phyloP scores from a whole-genome alignment of 2,888 invertebrate species.

The Spilarctia lutea region DNA sequence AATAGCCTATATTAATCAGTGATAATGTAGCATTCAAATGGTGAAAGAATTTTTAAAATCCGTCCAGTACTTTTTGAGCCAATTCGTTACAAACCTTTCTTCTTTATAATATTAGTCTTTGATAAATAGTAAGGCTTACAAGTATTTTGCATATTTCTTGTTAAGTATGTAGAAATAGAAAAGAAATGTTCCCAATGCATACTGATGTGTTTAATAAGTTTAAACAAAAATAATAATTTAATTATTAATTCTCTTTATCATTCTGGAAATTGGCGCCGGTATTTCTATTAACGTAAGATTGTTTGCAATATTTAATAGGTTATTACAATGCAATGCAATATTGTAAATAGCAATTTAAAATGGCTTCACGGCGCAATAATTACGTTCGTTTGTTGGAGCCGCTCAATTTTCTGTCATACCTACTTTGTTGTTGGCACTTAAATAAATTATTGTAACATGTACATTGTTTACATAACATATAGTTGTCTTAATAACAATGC shows the following conservation, averaged over 20 bases:
- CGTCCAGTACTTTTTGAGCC: too few species aligned
- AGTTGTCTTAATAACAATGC: not conserved
- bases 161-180: not conserved
- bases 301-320: slow-evolving; percentile 34
- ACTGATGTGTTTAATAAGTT: not conserved
- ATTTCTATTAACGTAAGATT: slow-evolving; percentile 53
- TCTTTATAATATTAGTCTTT: too few species aligned
- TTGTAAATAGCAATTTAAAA: slow-evolving; percentile 32
- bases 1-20: too few species aligned
- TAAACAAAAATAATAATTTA: slow-evolving; percentile 16
- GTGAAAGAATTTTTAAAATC: too few species aligned
- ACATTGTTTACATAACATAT: not conserved
- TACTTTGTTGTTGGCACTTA: slow-evolving; percentile 21
- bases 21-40: too few species aligned
- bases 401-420: slow-evolving; percentile 20
- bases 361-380: slow-evolving; percentile 21
- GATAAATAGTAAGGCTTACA: not conserved
- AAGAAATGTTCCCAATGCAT: not conserved
- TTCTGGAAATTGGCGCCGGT: slow-evolving; percentile 26
- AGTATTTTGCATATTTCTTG: not conserved
- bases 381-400: slow-evolving; percentile 17
- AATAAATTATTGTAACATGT: slow-evolving; percentile 8
- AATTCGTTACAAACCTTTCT: too few species aligned
- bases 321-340: slow-evolving; percentile 21
- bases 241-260: slow-evolving; percentile 24